Evolutionary conservation across 2,113 vertebrate species (phyloP), one percentile per base, ranked within the genome.

Genomic region (Lota lota): DNA sequence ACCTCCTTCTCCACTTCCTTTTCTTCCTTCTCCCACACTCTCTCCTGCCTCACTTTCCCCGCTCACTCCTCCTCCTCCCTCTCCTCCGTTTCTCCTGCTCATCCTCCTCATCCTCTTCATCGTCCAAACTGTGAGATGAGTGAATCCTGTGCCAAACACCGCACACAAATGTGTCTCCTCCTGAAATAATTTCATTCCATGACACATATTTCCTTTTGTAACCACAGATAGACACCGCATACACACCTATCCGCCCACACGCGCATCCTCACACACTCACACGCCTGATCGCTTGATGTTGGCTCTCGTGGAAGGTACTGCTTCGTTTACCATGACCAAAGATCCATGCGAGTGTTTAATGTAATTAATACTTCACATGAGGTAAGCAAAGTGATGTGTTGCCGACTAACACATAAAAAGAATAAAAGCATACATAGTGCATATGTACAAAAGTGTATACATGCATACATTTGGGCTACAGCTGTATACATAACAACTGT

Each of bases 331-430:
- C 19, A 63, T 73, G 73, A 67, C 67, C 59, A 75, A 69, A 73
- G 66, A 36, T 61, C 58, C 60, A 69, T 80, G 64, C 68, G 81
- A 60, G 68, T 72, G 78, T 67, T 74, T 72, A 72, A 67, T 77
- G 73, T 80, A 83, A 90, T 88, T 88, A 84, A 81, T 77, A 80
- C 82, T 68, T 75, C 61, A 66, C 63, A 62, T 62, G 65, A 76
- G 69, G 68, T 61, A 77, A 77, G 73, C 74, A n/a, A 3, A 36
- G 59, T 10, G 18, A 51, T 66, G 21, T 67, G 58, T 18, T 57
- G 56, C 57, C 3, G 53, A n/a, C 8, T 2, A 59, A 59, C 57
- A 59, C 20, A 21, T 17, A 1, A 56, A 11, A 17, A 56, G 67
- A 1, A 40, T 40, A 3, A 10, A 40, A 1, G 36, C 36, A 40